These are phyloP conservation scores for Trichogramma dendrolimi DNA, from an alignment of 2,888 invertebrate species.

Conservation along the genomic window DNA sequence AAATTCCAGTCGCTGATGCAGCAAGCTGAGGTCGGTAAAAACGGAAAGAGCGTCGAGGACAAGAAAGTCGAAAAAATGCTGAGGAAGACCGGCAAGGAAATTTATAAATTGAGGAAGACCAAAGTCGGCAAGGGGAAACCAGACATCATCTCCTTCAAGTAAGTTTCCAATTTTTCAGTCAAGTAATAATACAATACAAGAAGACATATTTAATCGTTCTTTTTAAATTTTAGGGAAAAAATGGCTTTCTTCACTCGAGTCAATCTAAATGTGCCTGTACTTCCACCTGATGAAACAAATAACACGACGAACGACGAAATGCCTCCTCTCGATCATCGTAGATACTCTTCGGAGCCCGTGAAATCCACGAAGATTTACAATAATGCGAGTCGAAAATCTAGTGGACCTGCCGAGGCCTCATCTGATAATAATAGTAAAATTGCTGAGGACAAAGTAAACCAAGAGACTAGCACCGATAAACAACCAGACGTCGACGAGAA, in stretches of 20 bases:
- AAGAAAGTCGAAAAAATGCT: slow-evolving; percentile 74
- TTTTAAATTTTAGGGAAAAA: slow-evolving; percentile 72
- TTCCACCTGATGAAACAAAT: slow-evolving; percentile 63
- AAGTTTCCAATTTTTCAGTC: slow-evolving; percentile 49
- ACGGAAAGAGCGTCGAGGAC: slow-evolving; percentile 61
- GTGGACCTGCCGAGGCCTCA: slow-evolving; percentile 6
- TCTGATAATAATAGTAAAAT: slow-evolving; percentile 17
- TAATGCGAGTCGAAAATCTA: slow-evolving; percentile 21
- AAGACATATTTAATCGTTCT: slow-evolving; percentile 8
- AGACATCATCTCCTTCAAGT: slow-evolving; percentile 90
- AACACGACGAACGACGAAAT: slow-evolving; percentile 21
- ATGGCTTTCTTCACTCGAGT: slow-evolving; percentile 92
- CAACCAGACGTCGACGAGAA: slow-evolving; percentile 27
- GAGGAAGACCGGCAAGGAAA: slow-evolving; percentile 84
- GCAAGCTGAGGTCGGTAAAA: slow-evolving; percentile 56
- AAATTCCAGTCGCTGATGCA: slow-evolving; percentile 72
- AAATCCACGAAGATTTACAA: slow-evolving; percentile 8
- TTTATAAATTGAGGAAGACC: slow-evolving; percentile 82
- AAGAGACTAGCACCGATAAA: background rate
- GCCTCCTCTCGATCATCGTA: slow-evolving; percentile 37
- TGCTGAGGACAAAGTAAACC: background rate
- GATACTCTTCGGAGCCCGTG: slow-evolving; percentile 43
- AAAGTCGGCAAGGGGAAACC: slow-evolving; percentile 84
- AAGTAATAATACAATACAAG: slow-evolving; percentile 4
- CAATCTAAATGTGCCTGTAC: slow-evolving; percentile 70